These are phyloP conservation scores for Thalassarche chlororhynchos DNA, from an alignment of 2,113 vertebrate species.

Conservation along the genomic window DNA sequence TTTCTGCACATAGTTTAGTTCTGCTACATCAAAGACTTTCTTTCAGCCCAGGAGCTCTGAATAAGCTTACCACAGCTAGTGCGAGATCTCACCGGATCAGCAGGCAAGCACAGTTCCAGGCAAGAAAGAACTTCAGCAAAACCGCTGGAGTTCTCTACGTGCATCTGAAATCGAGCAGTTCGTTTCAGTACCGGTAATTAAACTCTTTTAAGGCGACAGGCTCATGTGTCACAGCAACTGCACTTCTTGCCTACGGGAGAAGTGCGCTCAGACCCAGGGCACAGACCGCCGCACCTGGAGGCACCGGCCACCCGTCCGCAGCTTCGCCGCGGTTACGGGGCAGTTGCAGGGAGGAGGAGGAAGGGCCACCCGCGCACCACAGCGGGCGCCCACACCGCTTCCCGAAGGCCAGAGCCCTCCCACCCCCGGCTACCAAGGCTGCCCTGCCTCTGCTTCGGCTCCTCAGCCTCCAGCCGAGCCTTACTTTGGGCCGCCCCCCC, in stretches of 20 bases:
- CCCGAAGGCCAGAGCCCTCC: background rate
- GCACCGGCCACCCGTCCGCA: background rate
- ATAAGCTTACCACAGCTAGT: background rate
- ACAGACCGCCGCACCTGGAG: background rate
- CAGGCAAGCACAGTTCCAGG: background rate
- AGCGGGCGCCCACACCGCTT: background rate
- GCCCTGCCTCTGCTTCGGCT: background rate
- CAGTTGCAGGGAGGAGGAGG: background rate
- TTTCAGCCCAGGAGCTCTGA: background rate
- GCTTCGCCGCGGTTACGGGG: background rate
- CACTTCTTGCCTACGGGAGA: background rate
- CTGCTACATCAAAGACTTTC: background rate
- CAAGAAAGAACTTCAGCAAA: background rate
- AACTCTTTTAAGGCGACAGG: background rate
- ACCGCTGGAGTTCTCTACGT: accelerated
- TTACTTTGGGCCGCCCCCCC: background rate
- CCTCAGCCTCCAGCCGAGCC: background rate
- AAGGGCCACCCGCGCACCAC: background rate
- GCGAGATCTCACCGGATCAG: background rate
- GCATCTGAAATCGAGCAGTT: background rate
- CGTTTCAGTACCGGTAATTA: background rate
- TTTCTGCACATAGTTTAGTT: background rate
- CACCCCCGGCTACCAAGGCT: background rate
- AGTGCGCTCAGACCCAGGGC: background rate
- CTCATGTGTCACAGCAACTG: background rate